Percentiles rank a stretch among this genome's conserved stretches.
Conservation (phyloP, 2,888 invertebrate species). For the Athetis lepigone region DNA sequence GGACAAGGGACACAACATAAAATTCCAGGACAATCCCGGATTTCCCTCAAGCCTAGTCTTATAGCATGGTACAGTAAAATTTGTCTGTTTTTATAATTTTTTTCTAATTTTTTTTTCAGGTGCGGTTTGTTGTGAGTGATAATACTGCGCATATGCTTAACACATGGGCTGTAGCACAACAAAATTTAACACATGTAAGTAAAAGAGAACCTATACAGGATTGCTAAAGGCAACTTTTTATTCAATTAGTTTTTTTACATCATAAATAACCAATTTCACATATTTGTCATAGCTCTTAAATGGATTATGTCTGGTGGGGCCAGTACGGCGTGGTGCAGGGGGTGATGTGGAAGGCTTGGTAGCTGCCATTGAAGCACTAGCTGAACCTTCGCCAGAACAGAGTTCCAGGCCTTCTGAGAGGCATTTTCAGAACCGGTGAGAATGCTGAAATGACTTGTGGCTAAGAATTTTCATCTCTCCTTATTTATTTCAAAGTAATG, state of each 20-base stretch:
- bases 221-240: too few species aligned
- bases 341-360: constrained; percentile 95
- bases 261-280: not conserved
- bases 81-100: too few species aligned
- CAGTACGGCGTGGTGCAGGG: constrained; percentile 91
- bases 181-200: constrained; percentile 96
- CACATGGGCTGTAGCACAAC: constrained; percentile 95
- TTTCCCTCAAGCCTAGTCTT: too few species aligned
- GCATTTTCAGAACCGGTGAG: constrained; percentile 83
- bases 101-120: constrained; percentile 86
- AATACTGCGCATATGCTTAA: constrained; percentile 96
- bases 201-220: not conserved
- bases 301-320: constrained; percentile 95
- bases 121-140: constrained; percentile 96
- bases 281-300: constrained; percentile 92
- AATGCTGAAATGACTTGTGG: not conserved
- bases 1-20: too few species aligned
- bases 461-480: too few species aligned
- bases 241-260: too few species aligned
- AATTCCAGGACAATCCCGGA: too few species aligned
- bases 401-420: constrained; percentile 83
- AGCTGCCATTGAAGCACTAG: constrained; percentile 96
- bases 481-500: too few species aligned
- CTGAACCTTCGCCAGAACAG: constrained; percentile 95
- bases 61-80: too few species aligned